phyloP scores from a whole-genome alignment of 2,888 invertebrate species.

The Ferdinandea cuprea region DNA sequence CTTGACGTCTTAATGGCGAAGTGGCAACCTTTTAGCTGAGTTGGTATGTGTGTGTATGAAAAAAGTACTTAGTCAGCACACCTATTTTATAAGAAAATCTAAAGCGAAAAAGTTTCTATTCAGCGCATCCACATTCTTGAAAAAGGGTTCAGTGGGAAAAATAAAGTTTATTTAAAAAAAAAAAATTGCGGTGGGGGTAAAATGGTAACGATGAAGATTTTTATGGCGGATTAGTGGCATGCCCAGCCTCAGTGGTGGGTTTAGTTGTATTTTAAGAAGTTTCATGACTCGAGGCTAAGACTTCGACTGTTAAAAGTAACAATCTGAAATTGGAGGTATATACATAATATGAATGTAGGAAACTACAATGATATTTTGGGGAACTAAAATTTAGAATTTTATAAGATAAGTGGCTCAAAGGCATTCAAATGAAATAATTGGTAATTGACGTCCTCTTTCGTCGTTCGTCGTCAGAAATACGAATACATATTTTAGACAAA shows the following conservation, averaged over 20 bases:
- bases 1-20: conserved; percentile 76
- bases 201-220: conserved; percentile 20
- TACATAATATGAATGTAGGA: neutral
- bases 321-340: no score
- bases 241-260: conserved; percentile 26
- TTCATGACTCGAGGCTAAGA: conserved; percentile 50
- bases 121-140: neutral
- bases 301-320: conserved; percentile 21
- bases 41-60: conserved; percentile 56
- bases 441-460: no score
- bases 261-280: conserved; percentile 56
- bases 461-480: no score
- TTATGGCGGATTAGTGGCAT: conserved; percentile 19
- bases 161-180: neutral
- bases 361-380: neutral
- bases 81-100: neutral
- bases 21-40: conserved; percentile 75
- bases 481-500: no score
- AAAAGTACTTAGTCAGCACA: conserved; percentile 56
- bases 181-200: conserved; percentile 28
- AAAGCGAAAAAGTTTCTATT: neutral
- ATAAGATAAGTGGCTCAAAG: no score
- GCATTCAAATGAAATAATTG: no score
- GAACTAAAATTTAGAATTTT: no score
- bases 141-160: conserved; percentile 34